Evolutionary conservation across 1,140 invertebrate species (phyloP).

Genomic region (Papilio polytes): DNA sequence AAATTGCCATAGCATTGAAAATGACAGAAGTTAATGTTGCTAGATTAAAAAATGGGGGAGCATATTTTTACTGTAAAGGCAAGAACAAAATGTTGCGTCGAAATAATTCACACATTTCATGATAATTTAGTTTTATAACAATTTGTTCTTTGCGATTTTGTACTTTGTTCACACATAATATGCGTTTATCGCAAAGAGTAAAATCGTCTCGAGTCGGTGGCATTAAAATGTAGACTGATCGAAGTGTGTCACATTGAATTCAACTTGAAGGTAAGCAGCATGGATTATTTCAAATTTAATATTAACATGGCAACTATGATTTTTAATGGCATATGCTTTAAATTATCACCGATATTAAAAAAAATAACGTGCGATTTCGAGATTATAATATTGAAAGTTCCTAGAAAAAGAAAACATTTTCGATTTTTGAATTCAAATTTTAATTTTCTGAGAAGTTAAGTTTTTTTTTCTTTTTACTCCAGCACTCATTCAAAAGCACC

Average conservation of each 20-base stretch:
- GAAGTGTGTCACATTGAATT: constrained; percentile 33
- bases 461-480: neutral
- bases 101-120: constrained; percentile 66
- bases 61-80: constrained; percentile 61
- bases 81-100: constrained; percentile 60
- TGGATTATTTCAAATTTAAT: constrained; percentile 34
- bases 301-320: constrained; percentile 40
- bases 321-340: constrained; percentile 40
- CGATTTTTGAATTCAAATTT: too few relatives aligned
- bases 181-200: neutral
- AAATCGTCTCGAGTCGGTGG: neutral
- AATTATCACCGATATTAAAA: neutral
- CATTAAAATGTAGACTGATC: neutral
- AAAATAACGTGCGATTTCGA: neutral
- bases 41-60: constrained; percentile 50
- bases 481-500: constrained; percentile 46
- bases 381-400: too few relatives aligned
- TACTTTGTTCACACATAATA: constrained; percentile 64
- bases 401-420: too few relatives aligned
- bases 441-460: neutral
- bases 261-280: constrained; percentile 33
- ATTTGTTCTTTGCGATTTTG: constrained; percentile 70
- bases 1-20: neutral
- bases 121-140: constrained; percentile 52
- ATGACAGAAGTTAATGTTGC: neutral